Base-by-base conservation (phyloP, 37 sponge, comb jelly and placozoan species). In the Geodia barretti region DNA sequence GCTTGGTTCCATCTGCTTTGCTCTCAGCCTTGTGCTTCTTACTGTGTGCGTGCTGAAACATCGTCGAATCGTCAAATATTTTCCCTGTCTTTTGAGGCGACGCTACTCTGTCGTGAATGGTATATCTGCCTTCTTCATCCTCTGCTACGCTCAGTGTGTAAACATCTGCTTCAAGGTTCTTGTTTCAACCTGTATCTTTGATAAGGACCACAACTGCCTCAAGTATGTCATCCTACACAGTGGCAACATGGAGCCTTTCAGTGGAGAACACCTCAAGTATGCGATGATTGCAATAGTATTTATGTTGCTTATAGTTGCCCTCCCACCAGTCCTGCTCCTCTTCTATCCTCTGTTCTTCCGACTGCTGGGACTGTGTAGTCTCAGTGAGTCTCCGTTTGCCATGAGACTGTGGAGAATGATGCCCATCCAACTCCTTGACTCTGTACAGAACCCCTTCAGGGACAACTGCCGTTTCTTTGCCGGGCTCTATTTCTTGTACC, bases 401-500 rank as follows among this genome's bases (percentile, higher is more conserved):
- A 62, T 41, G 2, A 41, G 20, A 2, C 35, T 87, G 30, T 75
- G 68, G 7, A 74, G 63, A 26, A 38, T 29, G 1, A 75, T 70
- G 3, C 75, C 82, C 0, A 76, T 77, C 67, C 82, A 62, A 47
- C 62, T 87, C 24, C 31, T 80, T 20, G 86, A 86, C 34, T 38
- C 64, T 2, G 78, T 86, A 38, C 79, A 79, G 34, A 39, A 73
- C 38, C 39, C 67, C 39, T 86, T 86, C 64, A 78, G 73, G 41
- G 80, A 79, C 40, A 63, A 86, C 42, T 39, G 34, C 43, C 79
- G 79, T 0, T 86, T 32, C 54, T 86, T 86, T 79, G 79, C 86
- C 7, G 86, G 86, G 28, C 62, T 86, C 9, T 86, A 86, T 60
- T 79, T 86, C 31, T 3, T 86, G 3, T 86, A 86, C 60, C 64